Evolutionary conservation across 1,140 invertebrate genomes (phyloP).

Genomic region (Drosophila funebris): DNA sequence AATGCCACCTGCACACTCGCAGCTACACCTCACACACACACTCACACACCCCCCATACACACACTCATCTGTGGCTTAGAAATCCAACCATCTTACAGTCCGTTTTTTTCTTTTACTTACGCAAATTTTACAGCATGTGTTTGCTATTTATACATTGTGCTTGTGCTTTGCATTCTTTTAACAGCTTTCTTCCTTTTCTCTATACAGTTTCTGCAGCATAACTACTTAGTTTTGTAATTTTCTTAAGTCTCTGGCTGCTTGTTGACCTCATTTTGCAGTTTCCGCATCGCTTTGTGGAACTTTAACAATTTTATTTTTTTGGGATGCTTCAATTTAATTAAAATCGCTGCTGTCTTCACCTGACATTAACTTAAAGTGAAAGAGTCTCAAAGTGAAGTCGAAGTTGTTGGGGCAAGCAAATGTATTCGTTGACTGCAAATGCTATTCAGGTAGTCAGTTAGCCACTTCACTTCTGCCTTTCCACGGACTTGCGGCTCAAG

Average conservation of each 20-base stretch:
- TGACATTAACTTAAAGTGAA: background rate
- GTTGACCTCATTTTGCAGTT: conserved; percentile 63
- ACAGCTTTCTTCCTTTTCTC: background rate
- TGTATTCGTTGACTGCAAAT: conserved; percentile 8
- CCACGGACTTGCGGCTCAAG: too few species aligned
- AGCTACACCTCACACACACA: background rate
- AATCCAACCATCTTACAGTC: conserved; percentile 5
- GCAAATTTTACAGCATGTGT: conserved; percentile 20
- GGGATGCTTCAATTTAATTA: conserved; percentile 64
- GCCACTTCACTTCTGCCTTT: conserved; percentile 40
- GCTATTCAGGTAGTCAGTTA: conserved; percentile 15
- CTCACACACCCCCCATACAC: background rate
- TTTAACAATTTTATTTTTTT: conserved; percentile 16
- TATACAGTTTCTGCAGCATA: conserved; percentile 10
- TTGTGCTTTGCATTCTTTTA: conserved; percentile 1
- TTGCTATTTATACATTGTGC: conserved; percentile 16
- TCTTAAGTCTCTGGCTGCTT: conserved; percentile 46
- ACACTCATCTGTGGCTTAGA: background rate
- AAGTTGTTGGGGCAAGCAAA: conserved; percentile 12
- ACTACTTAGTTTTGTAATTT: conserved; percentile 60
- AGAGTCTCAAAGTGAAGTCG: background rate
- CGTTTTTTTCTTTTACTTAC: conserved; percentile 1
- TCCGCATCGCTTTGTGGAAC: conserved; percentile 29
- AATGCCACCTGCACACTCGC: background rate
- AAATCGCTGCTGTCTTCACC: conserved; percentile 40